Evolutionary conservation across 2,888 invertebrate genomes (phyloP), one percentile per base, ranked within the genome.

Genomic region (Neoaliturus tenellus): DNA sequence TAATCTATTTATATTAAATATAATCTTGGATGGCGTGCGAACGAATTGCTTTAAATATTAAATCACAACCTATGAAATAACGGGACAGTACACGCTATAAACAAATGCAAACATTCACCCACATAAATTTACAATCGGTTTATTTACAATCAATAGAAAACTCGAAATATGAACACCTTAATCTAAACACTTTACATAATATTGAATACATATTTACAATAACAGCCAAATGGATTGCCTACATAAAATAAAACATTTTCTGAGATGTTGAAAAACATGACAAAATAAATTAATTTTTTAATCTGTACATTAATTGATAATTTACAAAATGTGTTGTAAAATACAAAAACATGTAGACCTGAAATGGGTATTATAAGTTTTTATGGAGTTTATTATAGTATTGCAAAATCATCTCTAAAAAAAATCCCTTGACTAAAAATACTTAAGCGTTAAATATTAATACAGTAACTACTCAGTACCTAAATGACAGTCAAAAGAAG

Each of bases 61-160:
- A 75, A 78, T 78, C 78, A 78, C 78, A 78, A 78, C 78, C 78
- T 78, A 78, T 55, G 78, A 78, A 51, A 55, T 75, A 75, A 75
- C 75, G 25, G 35, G 23, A 51, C 73, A 75, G 17, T 6, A 78
- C 78, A 78, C 51, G n/a, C 55, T 55, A 78, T 78, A 78, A 78
- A 78, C 78, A 78, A 35, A 33, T 35, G 35, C 55, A 78, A 48
- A 78, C 55, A 78, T 28, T 35, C 78, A 78, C 55, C 33, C 73
- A 75, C 73, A 75, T 75, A 35, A 48, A 78, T 78, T 33, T 78
- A 78, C 78, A 78, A 28, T 31, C 62, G 62, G 62, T 31, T 28
- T 78, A 51, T 78, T 14, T 78, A 78, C 78, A 78, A 55, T 48
- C 78, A 35, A 78, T 78, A 78, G 75, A 78, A 78, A 78, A 78